Conservation (phyloP, 2,888 invertebrate genomes). For the Eubasilissa splendida region DNA sequence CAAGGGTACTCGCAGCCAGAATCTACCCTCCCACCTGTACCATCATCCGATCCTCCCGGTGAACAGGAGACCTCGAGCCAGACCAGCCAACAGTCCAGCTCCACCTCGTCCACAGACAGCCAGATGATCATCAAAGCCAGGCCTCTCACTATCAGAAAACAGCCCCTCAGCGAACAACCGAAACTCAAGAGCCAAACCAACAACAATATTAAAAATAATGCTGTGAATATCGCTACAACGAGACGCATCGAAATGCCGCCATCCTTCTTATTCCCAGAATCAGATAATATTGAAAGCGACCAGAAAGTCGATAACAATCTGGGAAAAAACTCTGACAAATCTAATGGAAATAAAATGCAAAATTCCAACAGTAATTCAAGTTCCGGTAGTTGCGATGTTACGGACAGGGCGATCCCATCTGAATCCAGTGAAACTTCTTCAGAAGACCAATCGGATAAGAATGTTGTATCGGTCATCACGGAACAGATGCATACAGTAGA, state of each 20-base stretch:
- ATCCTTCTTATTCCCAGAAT: constrained; percentile 85
- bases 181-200: constrained; percentile 77
- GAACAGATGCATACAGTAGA: constrained; percentile 72
- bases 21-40: constrained; percentile 55
- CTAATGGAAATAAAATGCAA: constrained; percentile 62
- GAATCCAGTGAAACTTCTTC: constrained; percentile 64
- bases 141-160: constrained; percentile 87
- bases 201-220: constrained; percentile 72
- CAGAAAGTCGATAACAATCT: constrained; percentile 65
- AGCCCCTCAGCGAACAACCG: constrained; percentile 86
- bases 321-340: constrained; percentile 64
- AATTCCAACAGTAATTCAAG: constrained; percentile 32
- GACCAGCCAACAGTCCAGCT: constrained; percentile 46
- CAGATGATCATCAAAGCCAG: constrained; percentile 81
- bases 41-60: constrained; percentile 44
- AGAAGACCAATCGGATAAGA: constrained; percentile 67
- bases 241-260: constrained; percentile 88
- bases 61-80: constrained; percentile 53
- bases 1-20: constrained; percentile 55
- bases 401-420: constrained; percentile 63
- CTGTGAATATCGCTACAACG: constrained; percentile 79
- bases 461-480: constrained; percentile 67
- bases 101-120: constrained; percentile 62
- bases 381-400: constrained; percentile 63
- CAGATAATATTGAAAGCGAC: constrained; percentile 75